Percentiles rank a stretch among this genome's conserved stretches.
Evolutionary conservation across 2,888 invertebrate species (phyloP).

Genomic region (Drosophila picticornis): DNA sequence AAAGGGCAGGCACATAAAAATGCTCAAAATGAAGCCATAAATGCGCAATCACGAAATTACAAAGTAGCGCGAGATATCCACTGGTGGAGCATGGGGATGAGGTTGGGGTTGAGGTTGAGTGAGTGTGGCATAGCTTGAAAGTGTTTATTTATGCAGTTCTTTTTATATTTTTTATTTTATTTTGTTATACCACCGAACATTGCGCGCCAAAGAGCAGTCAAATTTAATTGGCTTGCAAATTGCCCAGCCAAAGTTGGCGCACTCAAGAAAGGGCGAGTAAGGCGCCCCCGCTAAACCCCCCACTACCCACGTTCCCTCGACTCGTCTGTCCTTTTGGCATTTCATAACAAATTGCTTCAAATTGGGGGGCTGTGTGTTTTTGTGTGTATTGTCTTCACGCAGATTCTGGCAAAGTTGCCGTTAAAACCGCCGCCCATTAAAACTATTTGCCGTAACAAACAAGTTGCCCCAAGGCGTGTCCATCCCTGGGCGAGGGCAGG

Average conservation of each 20-base stretch:
- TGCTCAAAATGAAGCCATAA: conserved; percentile 79
- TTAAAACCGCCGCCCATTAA: conserved; percentile 73
- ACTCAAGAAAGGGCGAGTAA: neutral
- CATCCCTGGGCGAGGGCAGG: neutral
- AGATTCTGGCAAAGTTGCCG: conserved; percentile 50
- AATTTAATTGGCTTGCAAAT: conserved; percentile 80
- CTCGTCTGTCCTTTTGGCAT: conserved; percentile 33
- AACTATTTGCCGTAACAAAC: conserved; percentile 75
- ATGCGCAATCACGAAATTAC: conserved; percentile 82
- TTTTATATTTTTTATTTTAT: conserved; percentile 49
- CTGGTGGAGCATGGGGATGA: neutral
- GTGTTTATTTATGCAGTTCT: conserved; percentile 76
- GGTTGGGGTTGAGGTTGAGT: neutral
- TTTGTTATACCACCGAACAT: conserved; percentile 47
- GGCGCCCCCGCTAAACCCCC: neutral
- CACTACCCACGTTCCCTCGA: neutral
- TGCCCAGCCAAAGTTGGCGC: conserved; percentile 39
- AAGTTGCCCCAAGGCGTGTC: conserved; percentile 17
- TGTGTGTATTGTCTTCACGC: conserved; percentile 46
- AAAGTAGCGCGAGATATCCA: conserved; percentile 51
- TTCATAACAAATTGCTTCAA: conserved; percentile 73
- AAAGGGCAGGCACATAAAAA: conserved; percentile 64
- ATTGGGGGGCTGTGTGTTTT: conserved; percentile 42
- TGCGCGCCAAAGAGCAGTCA: conserved; percentile 62
- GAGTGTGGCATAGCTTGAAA: conserved; percentile 51